phyloP scores from a whole-genome alignment of 2,888 invertebrate genomes.

The Hypsopygia costalis region DNA sequence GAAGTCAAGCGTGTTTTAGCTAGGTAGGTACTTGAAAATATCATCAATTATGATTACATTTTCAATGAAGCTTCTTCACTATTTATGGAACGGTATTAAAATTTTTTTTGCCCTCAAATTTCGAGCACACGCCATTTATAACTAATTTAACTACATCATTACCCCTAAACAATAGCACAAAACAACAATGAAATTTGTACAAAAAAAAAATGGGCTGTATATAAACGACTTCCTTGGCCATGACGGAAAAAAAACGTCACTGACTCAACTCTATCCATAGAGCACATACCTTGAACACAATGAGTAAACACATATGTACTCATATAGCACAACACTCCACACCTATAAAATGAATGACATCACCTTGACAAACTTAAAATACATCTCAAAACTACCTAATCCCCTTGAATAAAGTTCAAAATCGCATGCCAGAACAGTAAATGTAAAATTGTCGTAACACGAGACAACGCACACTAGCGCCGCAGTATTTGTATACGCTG shows the following conservation, averaged over 20 bases:
- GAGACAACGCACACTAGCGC: constrained; percentile 24
- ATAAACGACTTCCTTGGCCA: constrained; percentile 51
- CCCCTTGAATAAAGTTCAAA: constrained; percentile 29
- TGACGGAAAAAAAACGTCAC: constrained; percentile 17
- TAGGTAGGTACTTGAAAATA: no score
- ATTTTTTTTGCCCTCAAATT: background rate
- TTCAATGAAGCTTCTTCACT: no score
- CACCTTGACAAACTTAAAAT: constrained; percentile 24
- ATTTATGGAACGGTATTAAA: no score
- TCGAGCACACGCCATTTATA: background rate
- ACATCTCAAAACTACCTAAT: constrained; percentile 2
- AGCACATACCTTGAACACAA: constrained; percentile 48
- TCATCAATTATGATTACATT: no score
- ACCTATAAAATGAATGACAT: constrained; percentile 49
- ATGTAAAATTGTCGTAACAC: constrained; percentile 17
- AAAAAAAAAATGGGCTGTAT: constrained; percentile 26
- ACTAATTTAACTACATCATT: background rate
- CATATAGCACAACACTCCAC: constrained; percentile 34
- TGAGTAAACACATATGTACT: constrained; percentile 18
- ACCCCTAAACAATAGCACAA: constrained; percentile 29
- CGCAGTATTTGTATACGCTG: constrained; percentile 9
- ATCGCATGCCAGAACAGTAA: constrained; percentile 18
- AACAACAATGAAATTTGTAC: constrained; percentile 1
- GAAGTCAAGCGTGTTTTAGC: no score
- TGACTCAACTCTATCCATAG: constrained; percentile 38